Evolutionary conservation across 2,113 vertebrate species (phyloP), one percentile per base, ranked within the genome.

Genomic region (Larimichthys polyactis): DNA sequence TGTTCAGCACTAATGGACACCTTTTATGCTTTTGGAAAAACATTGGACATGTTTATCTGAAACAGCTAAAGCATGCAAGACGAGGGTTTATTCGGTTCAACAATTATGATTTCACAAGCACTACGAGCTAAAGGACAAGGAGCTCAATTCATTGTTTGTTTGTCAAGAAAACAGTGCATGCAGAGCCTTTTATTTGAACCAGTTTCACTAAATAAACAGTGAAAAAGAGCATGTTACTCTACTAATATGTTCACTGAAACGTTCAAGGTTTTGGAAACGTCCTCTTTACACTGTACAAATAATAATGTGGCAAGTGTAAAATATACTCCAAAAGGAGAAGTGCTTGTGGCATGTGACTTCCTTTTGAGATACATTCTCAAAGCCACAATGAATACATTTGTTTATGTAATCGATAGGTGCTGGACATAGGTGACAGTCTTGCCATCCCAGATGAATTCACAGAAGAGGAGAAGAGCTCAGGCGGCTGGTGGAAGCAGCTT

Each of bases 371-470:
- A 40, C 24, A 27, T n/a, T 58, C 19, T 32, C 40, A 67, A 51
- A 60, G 24, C 11, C 29, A 8, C 49, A 54, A 32, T 55, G 20
- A 63, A n/a, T 73, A 19, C 24, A 22, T 71, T 3, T 77, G 64
- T 44, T 60, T 69, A 36, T 86, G 57, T 83, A 24, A 63, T 70
- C 16, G 10, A 43, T 76, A 98, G 97, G 96, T 98, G n/a, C 94
- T 99, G 91, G 98, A 98, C 90, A 97, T 98, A 79, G 97, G 97
- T 8, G 97, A 99, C 71, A 98, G 97, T 78, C 93, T 98, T 51
- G 94, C 96, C 79, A 96, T 98, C 84, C 97, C 97, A 11, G 97
- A 99, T 90, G 97, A 99, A 65, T 98, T 98, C 89, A 99, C 98
- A 0, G 97, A 97, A 62, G 97, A 99, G 62, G 98, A 98, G 87